Evolutionary conservation across 1,140 invertebrate genomes (phyloP).

Genomic region (Anagrus nilaparvatae): DNA sequence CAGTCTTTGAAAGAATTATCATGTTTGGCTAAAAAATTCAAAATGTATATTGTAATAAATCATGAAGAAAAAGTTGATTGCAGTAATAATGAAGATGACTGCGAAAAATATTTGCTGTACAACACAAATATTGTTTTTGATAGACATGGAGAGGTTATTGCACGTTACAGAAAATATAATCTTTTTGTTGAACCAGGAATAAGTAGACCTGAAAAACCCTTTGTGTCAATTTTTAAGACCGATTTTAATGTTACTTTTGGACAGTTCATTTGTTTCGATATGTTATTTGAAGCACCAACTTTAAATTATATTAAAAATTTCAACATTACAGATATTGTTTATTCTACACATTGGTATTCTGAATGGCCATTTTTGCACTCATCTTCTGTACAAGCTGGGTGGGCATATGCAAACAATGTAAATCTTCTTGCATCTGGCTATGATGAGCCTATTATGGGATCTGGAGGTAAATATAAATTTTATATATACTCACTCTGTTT

Average conservation of each 20-base stretch:
- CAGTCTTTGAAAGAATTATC: slow-evolving; percentile 42
- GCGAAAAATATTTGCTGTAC: slow-evolving; percentile 41
- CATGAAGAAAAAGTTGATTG: slow-evolving; percentile 54
- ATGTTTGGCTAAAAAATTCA: slow-evolving; percentile 43
- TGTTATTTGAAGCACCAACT: slow-evolving; percentile 55
- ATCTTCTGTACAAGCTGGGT: slow-evolving; percentile 45
- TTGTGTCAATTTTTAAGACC: slow-evolving; percentile 51
- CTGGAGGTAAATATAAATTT: no score
- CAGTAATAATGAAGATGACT: slow-evolving; percentile 24
- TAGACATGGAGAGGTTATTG: slow-evolving; percentile 48
- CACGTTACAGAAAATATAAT: slow-evolving; percentile 67
- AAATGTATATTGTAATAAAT: slow-evolving; percentile 61
- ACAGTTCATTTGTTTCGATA: slow-evolving; percentile 64
- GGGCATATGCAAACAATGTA: slow-evolving; percentile 43
- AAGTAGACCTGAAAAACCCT: slow-evolving; percentile 38
- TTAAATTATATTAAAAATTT: slow-evolving; percentile 43
- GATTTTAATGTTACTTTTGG: slow-evolving; percentile 78
- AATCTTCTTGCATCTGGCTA: slow-evolving; percentile 50
- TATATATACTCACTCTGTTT: no score
- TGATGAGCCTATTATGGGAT: slow-evolving; percentile 33
- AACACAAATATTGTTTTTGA: slow-evolving; percentile 72
- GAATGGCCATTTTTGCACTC: slow-evolving; percentile 61
- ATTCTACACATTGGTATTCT: slow-evolving; percentile 62
- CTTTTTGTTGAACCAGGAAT: slow-evolving; percentile 48
- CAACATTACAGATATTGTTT: slow-evolving; percentile 57